Evolutionary conservation across 1,140 invertebrate species (phyloP).

Genomic region (Scylla paramamosain): DNA sequence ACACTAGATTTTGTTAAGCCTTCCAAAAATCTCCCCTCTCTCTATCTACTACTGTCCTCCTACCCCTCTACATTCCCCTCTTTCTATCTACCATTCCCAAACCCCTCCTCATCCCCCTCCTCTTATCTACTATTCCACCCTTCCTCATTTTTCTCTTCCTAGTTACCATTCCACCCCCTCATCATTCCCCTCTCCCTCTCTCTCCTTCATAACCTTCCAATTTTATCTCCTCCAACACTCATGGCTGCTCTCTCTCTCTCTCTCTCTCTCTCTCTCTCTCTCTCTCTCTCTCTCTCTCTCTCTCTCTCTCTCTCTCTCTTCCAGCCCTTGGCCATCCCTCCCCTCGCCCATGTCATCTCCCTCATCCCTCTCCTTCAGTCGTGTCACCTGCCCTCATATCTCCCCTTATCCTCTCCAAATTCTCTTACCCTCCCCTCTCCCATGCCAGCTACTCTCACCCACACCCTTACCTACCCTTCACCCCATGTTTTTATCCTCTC

Average conservation of each 20-base stretch:
- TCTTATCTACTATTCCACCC: no score
- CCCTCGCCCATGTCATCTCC: slow-evolving; percentile 5
- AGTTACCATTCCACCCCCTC: no score
- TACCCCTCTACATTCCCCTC: no score
- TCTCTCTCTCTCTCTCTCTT: neutral
- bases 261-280: neutral
- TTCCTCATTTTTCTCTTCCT: no score
- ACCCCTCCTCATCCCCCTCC: no score
- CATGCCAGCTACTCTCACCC: neutral
- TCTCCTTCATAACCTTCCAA: no score
- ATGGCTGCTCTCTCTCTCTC: neutral
- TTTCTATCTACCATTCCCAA: no score
- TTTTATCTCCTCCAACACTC: neutral
- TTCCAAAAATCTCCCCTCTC: no score
- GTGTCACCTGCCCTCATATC: neutral
- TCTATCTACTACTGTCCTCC: no score
- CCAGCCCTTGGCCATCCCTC: neutral
- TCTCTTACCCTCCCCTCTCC: neutral
- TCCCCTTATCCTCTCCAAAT: neutral
- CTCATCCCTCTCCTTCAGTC: neutral
- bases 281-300: no score
- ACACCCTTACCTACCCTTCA: neutral
- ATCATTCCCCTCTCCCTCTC: no score
- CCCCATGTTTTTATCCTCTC: neutral
- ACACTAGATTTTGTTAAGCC: no score